Percentiles rank a stretch among this genome's conserved stretches.
These are phyloP conservation scores for Mustelus asterias DNA, from an alignment of 2,113 vertebrate species.

Conservation along the genomic window DNA sequence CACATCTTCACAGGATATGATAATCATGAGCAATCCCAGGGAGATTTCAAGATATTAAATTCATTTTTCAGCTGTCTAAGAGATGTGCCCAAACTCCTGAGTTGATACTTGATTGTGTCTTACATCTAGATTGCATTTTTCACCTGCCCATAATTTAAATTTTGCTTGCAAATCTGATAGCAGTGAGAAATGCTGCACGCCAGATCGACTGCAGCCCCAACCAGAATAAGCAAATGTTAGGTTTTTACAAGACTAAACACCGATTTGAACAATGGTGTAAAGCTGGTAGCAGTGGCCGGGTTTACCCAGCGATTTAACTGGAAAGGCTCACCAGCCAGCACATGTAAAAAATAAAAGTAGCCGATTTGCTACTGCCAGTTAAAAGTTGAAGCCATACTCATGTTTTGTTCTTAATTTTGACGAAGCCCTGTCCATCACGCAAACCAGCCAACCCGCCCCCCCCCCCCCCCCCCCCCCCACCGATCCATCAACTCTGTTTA, in stretches of 20 bases:
- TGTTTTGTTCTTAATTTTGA: background rate
- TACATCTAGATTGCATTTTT: conserved; percentile 2
- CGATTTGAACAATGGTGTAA: background rate
- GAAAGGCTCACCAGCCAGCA: background rate
- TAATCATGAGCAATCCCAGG: background rate
- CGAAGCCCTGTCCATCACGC: too few relatives aligned
- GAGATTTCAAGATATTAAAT: conserved; percentile 33
- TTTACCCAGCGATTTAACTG: background rate
- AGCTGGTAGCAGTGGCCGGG: background rate
- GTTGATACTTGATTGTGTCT: background rate
- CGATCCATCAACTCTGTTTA: background rate
- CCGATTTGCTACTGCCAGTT: background rate
- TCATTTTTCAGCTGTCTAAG: background rate
- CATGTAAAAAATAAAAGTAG: background rate
- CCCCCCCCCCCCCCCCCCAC: too few relatives aligned
- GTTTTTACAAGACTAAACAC: background rate
- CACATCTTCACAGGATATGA: conserved; percentile 8
- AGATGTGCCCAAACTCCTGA: conserved; percentile 15
- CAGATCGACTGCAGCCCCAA: background rate
- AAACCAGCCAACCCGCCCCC: too few relatives aligned
- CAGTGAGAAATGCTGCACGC: background rate
- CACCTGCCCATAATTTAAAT: background rate
- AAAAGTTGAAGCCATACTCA: background rate
- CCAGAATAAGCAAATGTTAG: background rate
- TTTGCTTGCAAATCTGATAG: background rate